A percentile compares a stretch with the other conserved stretches of the same genome.
Evolutionary conservation across 2,797 vertebrate genomes (phyloP).

Genomic region (Gobionotothen gibberifrons): DNA sequence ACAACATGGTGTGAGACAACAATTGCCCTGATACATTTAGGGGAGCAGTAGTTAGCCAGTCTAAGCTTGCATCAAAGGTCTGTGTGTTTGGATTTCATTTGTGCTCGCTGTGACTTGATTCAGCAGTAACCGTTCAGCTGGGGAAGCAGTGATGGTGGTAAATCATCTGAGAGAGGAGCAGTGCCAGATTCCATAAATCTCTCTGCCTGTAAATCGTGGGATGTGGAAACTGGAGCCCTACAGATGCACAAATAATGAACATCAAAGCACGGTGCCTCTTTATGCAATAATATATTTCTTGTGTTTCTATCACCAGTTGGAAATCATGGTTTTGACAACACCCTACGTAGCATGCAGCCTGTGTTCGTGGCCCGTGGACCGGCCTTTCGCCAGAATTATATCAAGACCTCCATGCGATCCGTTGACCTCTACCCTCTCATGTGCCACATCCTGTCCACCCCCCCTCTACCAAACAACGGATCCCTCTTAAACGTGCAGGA

Average conservation of each 20-base stretch:
- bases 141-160: slow-evolving; percentile 12
- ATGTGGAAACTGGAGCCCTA: slow-evolving; percentile 1
- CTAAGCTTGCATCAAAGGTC: slow-evolving; percentile 25
- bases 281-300: not conserved
- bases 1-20: not conserved
- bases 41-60: slow-evolving; percentile 16
- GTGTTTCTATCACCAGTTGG: slow-evolving; percentile 84
- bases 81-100: slow-evolving; percentile 36
- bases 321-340: slow-evolving; percentile 94
- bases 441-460: slow-evolving; percentile 89
- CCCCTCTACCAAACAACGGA: slow-evolving; percentile 89
- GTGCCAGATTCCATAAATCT: slow-evolving; percentile 42
- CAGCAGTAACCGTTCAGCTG: slow-evolving; percentile 20
- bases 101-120: slow-evolving; percentile 38
- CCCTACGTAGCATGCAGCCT: slow-evolving; percentile 91
- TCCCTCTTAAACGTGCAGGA: slow-evolving; percentile 87
- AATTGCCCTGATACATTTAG: slow-evolving; percentile 7
- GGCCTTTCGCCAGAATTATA: slow-evolving; percentile 87
- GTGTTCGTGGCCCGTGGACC: slow-evolving; percentile 92
- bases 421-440: slow-evolving; percentile 94
- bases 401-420: slow-evolving; percentile 86
- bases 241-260: slow-evolving; percentile 5
- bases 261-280: not conserved
- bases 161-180: slow-evolving; percentile 35
- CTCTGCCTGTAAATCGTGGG: slow-evolving; percentile 7